Percentiles rank a stretch among this genome's conserved stretches.
Conservation (phyloP, 2,888 invertebrate genomes). For the Dryococelus australis region DNA sequence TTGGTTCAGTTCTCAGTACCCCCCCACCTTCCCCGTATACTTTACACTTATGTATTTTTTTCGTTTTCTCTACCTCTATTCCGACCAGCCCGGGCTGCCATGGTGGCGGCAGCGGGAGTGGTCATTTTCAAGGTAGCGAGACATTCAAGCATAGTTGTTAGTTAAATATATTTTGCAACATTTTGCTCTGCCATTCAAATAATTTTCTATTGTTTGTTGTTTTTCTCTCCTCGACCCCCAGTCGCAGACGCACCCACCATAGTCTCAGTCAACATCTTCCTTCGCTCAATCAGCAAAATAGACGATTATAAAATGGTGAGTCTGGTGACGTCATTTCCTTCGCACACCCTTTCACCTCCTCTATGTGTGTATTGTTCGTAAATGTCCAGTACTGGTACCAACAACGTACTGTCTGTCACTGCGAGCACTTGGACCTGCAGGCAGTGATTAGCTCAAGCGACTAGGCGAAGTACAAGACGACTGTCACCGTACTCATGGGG, state of each 20-base stretch:
- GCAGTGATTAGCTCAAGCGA: too few species aligned
- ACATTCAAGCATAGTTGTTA: not conserved
- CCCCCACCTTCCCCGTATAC: not conserved
- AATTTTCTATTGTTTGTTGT: slow-evolving; percentile 38
- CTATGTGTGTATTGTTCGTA: slow-evolving; percentile 2
- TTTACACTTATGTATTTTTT: not conserved
- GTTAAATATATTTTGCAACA: not conserved
- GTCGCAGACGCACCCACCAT: slow-evolving; percentile 83
- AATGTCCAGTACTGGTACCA: not conserved
- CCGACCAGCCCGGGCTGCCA: not conserved
- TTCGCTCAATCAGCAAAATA: slow-evolving; percentile 98
- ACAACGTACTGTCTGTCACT: not conserved
- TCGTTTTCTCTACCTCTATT: not conserved
- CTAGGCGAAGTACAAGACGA: too few species aligned
- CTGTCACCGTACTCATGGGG: too few species aligned
- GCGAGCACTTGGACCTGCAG: not conserved
- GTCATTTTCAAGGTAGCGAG: not conserved
- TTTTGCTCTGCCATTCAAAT: slow-evolving; percentile 33
- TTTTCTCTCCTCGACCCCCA: slow-evolving; percentile 46
- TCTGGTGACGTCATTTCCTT: slow-evolving; percentile 56
- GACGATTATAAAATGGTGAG: slow-evolving; percentile 99
- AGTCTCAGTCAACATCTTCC: slow-evolving; percentile 94
- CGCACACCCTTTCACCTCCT: not conserved
- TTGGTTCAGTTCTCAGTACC: not conserved
- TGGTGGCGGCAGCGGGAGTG: not conserved